These are phyloP conservation scores for Saccostrea cuccullata DNA, from an alignment of 1,140 invertebrate genomes.

Conservation along the genomic window DNA sequence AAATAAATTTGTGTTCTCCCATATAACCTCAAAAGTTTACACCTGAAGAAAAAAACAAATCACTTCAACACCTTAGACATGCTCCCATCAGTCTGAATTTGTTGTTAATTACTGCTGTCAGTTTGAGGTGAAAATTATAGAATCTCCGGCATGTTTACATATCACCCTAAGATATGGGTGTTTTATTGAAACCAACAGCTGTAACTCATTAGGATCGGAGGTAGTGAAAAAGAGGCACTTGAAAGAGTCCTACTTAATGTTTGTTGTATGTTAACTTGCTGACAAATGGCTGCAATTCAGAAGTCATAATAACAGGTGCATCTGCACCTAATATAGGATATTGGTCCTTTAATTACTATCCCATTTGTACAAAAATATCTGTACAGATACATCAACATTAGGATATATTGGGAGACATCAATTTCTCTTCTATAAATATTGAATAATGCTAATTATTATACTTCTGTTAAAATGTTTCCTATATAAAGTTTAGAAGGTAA, in stretches of 20 bases:
- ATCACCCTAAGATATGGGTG: neutral
- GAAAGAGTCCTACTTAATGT: conserved; percentile 15
- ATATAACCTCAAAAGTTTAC: neutral
- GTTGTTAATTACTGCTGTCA: conserved; percentile 2
- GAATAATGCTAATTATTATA: too few species aligned
- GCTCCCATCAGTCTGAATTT: neutral
- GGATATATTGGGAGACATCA: too few species aligned
- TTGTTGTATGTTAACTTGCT: neutral
- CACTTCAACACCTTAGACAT: neutral
- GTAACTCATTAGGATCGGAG: neutral
- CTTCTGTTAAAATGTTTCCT: too few species aligned
- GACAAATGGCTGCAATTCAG: conserved; percentile 5
- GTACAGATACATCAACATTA: too few species aligned
- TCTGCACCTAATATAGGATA: neutral
- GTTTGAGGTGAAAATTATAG: neutral
- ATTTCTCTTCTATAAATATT: too few species aligned
- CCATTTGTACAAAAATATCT: too few species aligned
- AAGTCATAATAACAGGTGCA: conserved; percentile 4
- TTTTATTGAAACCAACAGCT: conserved; percentile 9
- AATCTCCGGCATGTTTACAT: neutral
- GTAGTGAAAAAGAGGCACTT: neutral
- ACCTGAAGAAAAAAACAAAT: conserved; percentile 16
- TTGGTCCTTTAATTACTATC: too few species aligned
- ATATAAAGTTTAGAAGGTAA: too few species aligned
- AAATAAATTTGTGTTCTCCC: neutral